Evolutionary conservation across 2,888 invertebrate species (phyloP), one percentile per base, ranked within the genome.

Genomic region (Drosophila picticornis): DNA sequence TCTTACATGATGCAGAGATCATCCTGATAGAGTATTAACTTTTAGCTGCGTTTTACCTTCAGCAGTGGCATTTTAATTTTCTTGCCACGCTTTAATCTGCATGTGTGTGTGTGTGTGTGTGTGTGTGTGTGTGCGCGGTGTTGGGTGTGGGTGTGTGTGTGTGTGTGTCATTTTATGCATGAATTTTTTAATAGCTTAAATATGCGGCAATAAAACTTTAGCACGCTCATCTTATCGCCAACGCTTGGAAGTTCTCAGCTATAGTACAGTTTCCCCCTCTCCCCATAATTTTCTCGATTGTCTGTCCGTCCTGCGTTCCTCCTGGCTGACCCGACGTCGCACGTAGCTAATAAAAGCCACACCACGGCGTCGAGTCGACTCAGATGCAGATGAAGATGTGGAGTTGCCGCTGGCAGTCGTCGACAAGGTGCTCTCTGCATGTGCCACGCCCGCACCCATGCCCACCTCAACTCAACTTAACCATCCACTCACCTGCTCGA

Each of bases 141-240:
- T n/a, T 31, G 38, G 43, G 67, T 62, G 50, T 63, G 38, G 43
- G 58, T 62, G 50, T 65, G 50, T 55, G 58, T 13, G 59, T 63
- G 65, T 75, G 72, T 75, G 75, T 67, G 85, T 85, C 86, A 86
- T 88, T 86, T 86, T 88, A 88, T 88, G 86, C 89, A 88, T 86
- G 89, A 57, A 86, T 86, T 86, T 89, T 86, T 88, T 86, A 86
- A 88, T 87, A 86, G 89, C 86, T 86, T 86, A 87, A 86, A 86
- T 86, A 86, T 88, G 87, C 87, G 84, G 87, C 89, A 87, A 86
- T 86, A 86, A 86, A 86, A 86, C 84, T 86, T 86, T 84, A 88
- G 86, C 89, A 88, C 86, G 85, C 84, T 88, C 87, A 83, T 86
- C 86, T 88, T 88, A 88, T 88, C 86, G 83, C 79, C 74, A 65